These are phyloP conservation scores for Cerceris rybyensis DNA, from an alignment of 2,888 invertebrate genomes.

Conservation along the genomic window DNA sequence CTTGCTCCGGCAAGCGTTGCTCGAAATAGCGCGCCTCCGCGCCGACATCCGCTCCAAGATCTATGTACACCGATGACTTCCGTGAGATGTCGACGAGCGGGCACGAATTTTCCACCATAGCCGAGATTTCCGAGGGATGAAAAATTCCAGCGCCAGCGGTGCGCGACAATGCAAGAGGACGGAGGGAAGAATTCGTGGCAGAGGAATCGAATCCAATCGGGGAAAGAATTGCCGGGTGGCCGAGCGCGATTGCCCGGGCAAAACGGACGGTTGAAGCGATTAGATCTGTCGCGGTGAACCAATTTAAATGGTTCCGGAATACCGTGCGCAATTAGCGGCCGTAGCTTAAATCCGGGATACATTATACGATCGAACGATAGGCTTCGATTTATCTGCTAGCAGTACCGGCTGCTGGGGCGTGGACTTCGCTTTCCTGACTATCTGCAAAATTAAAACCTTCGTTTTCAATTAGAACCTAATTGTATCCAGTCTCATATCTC, in stretches of 20 bases:
- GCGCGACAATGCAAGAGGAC: neutral
- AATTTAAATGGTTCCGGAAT: slow-evolving; percentile 63
- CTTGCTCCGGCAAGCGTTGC: neutral
- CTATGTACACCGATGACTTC: slow-evolving; percentile 10
- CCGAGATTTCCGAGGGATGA: slow-evolving; percentile 16
- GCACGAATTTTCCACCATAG: slow-evolving; percentile 1
- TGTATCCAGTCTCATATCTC: neutral
- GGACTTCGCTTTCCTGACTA: slow-evolving; percentile 44
- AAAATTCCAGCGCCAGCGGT: slow-evolving; percentile 24
- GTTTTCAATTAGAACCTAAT: slow-evolving; percentile 53
- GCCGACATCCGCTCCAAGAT: neutral
- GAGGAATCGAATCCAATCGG: slow-evolving; percentile 4
- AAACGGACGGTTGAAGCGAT: slow-evolving; percentile 56
- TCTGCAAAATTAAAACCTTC: slow-evolving; percentile 12
- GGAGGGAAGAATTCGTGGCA: slow-evolving; percentile 9
- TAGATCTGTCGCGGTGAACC: slow-evolving; percentile 64
- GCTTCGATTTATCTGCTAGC: slow-evolving; percentile 49
- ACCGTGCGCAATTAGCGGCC: slow-evolving; percentile 58
- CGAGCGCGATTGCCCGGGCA: slow-evolving; percentile 11
- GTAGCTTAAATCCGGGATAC: slow-evolving; percentile 54
- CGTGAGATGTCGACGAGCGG: neutral
- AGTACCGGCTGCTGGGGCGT: neutral
- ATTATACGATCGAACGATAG: slow-evolving; percentile 55
- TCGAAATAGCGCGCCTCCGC: slow-evolving; percentile 5
- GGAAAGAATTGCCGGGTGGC: slow-evolving; percentile 40